Conservation (phyloP, 2,888 invertebrate genomes). For the Coenonympha arcania region DNA sequence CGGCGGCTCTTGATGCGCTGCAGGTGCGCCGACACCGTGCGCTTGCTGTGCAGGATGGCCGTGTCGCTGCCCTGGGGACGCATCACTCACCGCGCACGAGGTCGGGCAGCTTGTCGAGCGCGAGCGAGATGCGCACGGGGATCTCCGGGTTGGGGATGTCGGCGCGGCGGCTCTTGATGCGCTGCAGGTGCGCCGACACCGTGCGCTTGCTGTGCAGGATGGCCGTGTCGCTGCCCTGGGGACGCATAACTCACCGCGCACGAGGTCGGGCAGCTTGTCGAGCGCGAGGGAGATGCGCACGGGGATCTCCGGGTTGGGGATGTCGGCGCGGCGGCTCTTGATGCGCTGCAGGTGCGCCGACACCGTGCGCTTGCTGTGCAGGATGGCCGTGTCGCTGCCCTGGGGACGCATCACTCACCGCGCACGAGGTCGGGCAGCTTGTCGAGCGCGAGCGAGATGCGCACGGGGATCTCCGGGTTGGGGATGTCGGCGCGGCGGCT, state of each 20-base stretch:
- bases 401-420: too few relatives aligned
- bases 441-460: neutral
- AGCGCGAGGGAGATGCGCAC: slow-evolving; percentile 85
- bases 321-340: slow-evolving; percentile 87
- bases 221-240: too few relatives aligned
- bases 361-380: slow-evolving; percentile 85
- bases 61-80: slow-evolving; percentile 87
- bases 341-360: slow-evolving; percentile 85
- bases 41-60: slow-evolving; percentile 87
- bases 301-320: slow-evolving; percentile 91
- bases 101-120: slow-evolving; percentile 86
- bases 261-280: slow-evolving; percentile 85
- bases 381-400: slow-evolving; percentile 87
- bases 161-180: too few relatives aligned
- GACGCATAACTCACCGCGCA: slow-evolving; percentile 81
- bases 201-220: too few relatives aligned
- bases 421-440: too few relatives aligned
- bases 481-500: too few relatives aligned
- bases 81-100: slow-evolving; percentile 81
- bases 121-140: slow-evolving; percentile 85
- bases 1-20: slow-evolving; percentile 86
- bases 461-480: neutral
- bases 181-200: too few relatives aligned
- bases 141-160: too few relatives aligned
- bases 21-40: slow-evolving; percentile 81